phyloP scores from a whole-genome alignment of 2,113 vertebrate species.

The Centropus unirufus region DNA sequence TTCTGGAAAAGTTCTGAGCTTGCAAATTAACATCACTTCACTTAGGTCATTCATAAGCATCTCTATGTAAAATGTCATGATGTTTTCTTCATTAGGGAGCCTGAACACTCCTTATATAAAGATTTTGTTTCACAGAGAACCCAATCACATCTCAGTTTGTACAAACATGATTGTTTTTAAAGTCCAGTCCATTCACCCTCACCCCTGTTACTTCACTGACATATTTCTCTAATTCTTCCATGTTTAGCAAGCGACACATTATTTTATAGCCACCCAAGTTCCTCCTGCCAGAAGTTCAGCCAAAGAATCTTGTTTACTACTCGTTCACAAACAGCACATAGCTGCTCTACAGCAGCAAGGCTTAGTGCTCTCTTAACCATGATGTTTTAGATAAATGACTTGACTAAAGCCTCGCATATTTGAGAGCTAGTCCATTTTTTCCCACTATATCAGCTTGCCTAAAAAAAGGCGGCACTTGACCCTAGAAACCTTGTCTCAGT shows the following conservation, averaged over 20 bases:
- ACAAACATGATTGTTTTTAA: neutral
- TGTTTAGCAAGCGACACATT: neutral
- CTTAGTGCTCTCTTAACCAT: neutral
- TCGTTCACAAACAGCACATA: neutral
- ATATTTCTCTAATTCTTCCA: neutral
- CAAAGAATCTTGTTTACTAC: constrained; percentile 19
- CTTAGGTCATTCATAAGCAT: neutral
- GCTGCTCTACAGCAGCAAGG: neutral
- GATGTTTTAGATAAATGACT: neutral
- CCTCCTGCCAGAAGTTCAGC: neutral
- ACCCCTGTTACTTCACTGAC: neutral
- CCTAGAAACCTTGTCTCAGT: neutral
- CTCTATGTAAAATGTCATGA: neutral
- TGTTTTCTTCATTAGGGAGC: neutral
- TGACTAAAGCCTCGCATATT: neutral
- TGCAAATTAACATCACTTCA: neutral
- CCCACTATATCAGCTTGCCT: neutral
- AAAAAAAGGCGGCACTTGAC: neutral
- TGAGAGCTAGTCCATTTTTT: neutral
- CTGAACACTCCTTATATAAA: neutral
- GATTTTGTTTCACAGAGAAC: neutral
- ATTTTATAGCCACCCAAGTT: neutral
- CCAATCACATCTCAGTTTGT: neutral
- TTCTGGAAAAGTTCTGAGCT: neutral
- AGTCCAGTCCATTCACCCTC: neutral